Percentiles rank a stretch among this genome's conserved stretches.
These are phyloP conservation scores for Onthophagus sagittarius DNA, from an alignment of 2,888 invertebrate species.

Conservation along the genomic window DNA sequence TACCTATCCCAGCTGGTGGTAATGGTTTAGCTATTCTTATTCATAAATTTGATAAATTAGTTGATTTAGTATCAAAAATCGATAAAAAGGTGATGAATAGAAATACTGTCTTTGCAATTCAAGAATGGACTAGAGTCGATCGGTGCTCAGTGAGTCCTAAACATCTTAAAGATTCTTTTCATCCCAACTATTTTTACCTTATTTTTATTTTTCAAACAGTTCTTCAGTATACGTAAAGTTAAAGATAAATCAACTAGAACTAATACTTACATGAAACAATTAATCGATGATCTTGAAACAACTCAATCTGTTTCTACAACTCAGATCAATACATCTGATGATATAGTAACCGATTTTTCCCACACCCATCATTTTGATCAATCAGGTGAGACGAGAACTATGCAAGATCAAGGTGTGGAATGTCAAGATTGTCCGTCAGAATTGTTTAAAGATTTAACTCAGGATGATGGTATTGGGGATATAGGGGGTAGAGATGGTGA, in stretches of 20 bases:
- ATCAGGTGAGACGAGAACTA: neutral
- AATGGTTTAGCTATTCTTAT: slow-evolving; percentile 22
- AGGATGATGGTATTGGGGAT: neutral
- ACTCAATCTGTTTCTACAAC: neutral
- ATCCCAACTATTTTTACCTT: neutral
- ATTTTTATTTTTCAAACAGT: neutral
- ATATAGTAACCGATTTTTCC: neutral
- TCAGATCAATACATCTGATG: neutral
- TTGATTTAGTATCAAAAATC: slow-evolving; percentile 30
- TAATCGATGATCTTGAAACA: neutral
- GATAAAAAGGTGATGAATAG: slow-evolving; percentile 26
- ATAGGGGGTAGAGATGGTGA: neutral
- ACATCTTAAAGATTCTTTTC: neutral
- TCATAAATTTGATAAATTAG: slow-evolving; percentile 28
- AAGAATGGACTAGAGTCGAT: neutral
- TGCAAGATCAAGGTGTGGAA: neutral
- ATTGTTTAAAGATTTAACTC: neutral
- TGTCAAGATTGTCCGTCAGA: neutral
- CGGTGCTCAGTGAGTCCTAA: neutral
- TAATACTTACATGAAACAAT: neutral
- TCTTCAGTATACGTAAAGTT: neutral
- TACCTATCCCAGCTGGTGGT: slow-evolving; percentile 24
- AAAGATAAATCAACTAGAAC: neutral
- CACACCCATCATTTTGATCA: neutral
- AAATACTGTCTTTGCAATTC: slow-evolving; percentile 19